Percentiles rank a stretch among this genome's conserved stretches.
Evolutionary conservation across 1,140 invertebrate species (phyloP).

Genomic region (Phortica variegata): DNA sequence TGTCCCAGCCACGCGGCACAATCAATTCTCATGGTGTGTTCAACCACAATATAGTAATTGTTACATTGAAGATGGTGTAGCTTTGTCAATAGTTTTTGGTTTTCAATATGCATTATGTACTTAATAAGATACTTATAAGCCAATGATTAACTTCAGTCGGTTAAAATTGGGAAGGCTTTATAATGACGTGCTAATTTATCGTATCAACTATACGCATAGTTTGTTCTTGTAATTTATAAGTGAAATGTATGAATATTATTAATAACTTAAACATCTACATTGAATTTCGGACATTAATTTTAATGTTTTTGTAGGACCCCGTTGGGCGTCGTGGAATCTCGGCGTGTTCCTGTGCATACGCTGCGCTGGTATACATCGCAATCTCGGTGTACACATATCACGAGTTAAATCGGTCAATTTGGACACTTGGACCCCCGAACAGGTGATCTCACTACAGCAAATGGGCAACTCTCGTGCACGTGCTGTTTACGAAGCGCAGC

Average conservation of each 20-base stretch:
- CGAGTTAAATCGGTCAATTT: constrained; percentile 97
- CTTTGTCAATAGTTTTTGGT: too few relatives aligned
- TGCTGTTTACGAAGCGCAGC: constrained; percentile 95
- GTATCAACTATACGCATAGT: constrained; percentile 8
- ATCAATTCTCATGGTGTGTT: too few relatives aligned
- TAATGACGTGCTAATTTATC: constrained; percentile 5
- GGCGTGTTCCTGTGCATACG: constrained; percentile 97
- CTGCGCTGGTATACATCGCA: constrained; percentile 97
- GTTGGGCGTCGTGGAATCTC: constrained; percentile 99
- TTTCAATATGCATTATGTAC: too few relatives aligned
- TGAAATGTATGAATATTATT: neutral
- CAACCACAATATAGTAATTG: too few relatives aligned
- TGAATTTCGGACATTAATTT: constrained; percentile 2
- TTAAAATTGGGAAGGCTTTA: neutral
- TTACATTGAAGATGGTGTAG: too few relatives aligned
- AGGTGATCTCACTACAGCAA: constrained; percentile 90
- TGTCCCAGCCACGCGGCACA: too few relatives aligned
- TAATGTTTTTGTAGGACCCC: constrained; percentile 72
- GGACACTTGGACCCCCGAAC: constrained; percentile 97
- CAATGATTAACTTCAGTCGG: constrained; percentile 2
- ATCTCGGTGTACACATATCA: constrained; percentile 97
- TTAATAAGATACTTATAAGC: neutral
- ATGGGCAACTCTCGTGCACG: constrained; percentile 97
- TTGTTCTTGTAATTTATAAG: neutral
- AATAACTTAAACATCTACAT: neutral